Base-by-base conservation (phyloP, 2,113 vertebrate species). In the Lutjanus erythropterus region DNA sequence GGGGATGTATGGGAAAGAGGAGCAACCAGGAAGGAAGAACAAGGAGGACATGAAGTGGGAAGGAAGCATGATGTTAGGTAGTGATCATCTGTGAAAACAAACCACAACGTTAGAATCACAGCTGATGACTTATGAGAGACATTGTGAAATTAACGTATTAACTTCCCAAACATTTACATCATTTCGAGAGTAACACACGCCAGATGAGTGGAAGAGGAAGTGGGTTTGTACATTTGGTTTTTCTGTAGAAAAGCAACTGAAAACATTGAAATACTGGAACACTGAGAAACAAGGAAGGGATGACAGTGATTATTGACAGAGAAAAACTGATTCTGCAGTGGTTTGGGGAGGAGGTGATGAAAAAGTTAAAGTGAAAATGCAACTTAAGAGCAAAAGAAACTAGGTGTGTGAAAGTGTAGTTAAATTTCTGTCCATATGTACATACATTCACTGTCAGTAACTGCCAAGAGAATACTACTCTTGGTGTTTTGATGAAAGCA, bases 201-300 rank as follows among this genome's bases (percentile, higher is more conserved):
- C 21, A 11, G 4, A 67, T 15, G 15, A 67, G 23, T 50, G 60
- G 23, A 88, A 86, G 72, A 80, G 78, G 85, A 90, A 88, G 76
- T 79, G 19, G 5, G 1, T 59, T 39, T 23, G 37, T 16, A 18
- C 25, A 56, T 71, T n/a, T 44, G 35, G 8, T 44, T 78, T 76
- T 89, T 84, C 72, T 83, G 47, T 25, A 21, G 39, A 85, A 84
- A 58, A 81, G 39, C 27, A 72, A 80, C 60, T 9, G 33, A 70
- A 72, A 46, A 67, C 41, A 62, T 6, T 77, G 12, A 80, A 66
- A 59, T 64, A 35, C 16, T 5, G 21, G 39, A 60, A 65, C 31
- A 6, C 14, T 75, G 73, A 49, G 65, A 75, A 85, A 77, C n/a
- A 21, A 46, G 18, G 19, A 61, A 15, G 7, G 12, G 2, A 35